phyloP scores from a whole-genome alignment of 2,888 invertebrate genomes.

The Lycophotia porphyrea region DNA sequence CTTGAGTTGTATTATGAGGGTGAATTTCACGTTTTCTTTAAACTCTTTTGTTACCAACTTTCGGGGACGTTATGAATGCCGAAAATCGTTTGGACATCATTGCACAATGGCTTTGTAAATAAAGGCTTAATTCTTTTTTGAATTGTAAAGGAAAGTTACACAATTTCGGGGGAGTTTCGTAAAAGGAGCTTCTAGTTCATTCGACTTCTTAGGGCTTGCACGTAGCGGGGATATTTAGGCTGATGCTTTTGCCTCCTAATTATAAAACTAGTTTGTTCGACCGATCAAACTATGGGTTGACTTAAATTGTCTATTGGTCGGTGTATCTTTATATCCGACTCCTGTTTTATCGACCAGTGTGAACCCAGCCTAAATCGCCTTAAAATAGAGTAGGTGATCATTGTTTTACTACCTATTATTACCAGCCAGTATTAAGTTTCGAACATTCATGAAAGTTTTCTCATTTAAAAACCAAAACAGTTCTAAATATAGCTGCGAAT shows the following conservation, averaged over 20 bases:
- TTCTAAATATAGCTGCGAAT: slow-evolving; percentile 21
- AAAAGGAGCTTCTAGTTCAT: slow-evolving; percentile 3
- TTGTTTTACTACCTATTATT: slow-evolving; percentile 11
- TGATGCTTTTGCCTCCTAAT: neutral
- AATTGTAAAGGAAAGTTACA: slow-evolving; percentile 12
- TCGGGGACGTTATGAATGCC: slow-evolving; percentile 4
- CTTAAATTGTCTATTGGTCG: neutral
- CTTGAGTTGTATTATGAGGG: neutral
- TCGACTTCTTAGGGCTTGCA: neutral
- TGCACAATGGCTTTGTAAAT: slow-evolving; percentile 21
- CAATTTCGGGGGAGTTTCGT: neutral
- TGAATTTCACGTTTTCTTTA: slow-evolving; percentile 21
- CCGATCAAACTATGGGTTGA: neutral
- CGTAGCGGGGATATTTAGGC: neutral
- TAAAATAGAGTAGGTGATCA: neutral
- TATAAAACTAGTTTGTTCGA: neutral
- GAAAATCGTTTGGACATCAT: slow-evolving; percentile 10
- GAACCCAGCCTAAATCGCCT: neutral
- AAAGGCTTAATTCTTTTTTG: neutral
- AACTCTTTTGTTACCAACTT: slow-evolving; percentile 1
- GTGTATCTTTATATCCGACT: neutral
- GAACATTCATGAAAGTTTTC: slow-evolving; percentile 28
- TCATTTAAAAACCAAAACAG: slow-evolving; percentile 19
- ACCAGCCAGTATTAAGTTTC: neutral
- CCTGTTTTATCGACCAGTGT: neutral